Evolutionary conservation across 2,888 invertebrate genomes (phyloP), one percentile per base, ranked within the genome.

Genomic region (Apodemia hepburni): DNA sequence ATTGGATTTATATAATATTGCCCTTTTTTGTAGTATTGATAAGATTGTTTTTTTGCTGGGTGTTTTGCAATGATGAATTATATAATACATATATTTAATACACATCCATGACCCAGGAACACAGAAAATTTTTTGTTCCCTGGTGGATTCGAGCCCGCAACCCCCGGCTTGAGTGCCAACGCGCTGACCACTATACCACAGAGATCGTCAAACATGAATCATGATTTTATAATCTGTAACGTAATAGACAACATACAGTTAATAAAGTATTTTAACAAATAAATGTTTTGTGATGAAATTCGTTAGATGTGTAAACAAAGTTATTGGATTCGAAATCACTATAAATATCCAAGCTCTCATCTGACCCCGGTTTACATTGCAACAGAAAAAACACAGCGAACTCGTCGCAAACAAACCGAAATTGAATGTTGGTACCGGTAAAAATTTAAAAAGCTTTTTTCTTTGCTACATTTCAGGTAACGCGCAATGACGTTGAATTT

Each of bases 1-100:
- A 66, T 65, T 65, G 63, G 59, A 66, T 64, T 65, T 66, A 70
- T 70, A 72, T 68, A 65, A 15, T 42, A 42, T 67, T 64, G 69
- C 58, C 68, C 69, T 17, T 47, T 47, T 47, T 47, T 47, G 47
- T 0, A 17, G n/a, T 47, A 8, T 8, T 17, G 47, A 47, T 47
- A 47, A 47, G 47, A 47, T 17, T 47, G 38, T 38, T 38, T 38
- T 47, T 47, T 47, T 47, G 12, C 12, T n/a, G n/a, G 45, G 5
- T 38, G 15, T 12, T 11, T 7, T n/a, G 47, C 47, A n/a, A 47
- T 17, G 47, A 17, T 17, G 47, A 47, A 1, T 38, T 0, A 38
- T 38, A 38, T 22, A 22, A 22, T 22, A 22, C 2, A 22, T 22
- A 2, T 2, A 22, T 22, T 22, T 22, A n/a, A n/a, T n/a, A n/a